Evolutionary conservation across 2,888 invertebrate genomes (phyloP).

Genomic region (Chironomus tentans): DNA sequence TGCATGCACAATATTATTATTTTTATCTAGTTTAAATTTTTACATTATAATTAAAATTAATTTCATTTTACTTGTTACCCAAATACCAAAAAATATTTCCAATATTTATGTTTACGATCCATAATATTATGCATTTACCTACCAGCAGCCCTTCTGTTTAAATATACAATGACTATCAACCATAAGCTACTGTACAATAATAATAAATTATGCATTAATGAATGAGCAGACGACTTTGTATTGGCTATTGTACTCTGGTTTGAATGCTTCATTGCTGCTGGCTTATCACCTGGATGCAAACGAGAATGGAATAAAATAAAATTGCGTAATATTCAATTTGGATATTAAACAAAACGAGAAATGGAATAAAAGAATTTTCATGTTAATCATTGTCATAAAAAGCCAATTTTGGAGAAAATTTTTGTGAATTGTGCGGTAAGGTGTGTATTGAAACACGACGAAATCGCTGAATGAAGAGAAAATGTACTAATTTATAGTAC

Average conservation of each 20-base stretch:
- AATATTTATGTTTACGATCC: neutral
- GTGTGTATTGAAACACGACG: neutral
- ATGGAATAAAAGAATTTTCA: neutral
- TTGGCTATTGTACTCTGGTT: conserved; percentile 39
- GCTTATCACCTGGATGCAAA: conserved; percentile 37
- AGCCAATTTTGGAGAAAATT: neutral
- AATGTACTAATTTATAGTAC: neutral
- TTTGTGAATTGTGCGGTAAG: neutral
- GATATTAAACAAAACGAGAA: neutral
- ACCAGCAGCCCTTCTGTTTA: neutral
- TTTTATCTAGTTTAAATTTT: neutral
- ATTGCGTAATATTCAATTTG: neutral
- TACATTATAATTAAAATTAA: neutral
- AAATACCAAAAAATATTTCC: neutral
- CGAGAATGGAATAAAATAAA: neutral
- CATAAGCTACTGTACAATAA: conserved; percentile 17
- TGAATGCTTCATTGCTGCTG: conserved; percentile 42
- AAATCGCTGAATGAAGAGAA: neutral
- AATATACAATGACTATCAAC: neutral
- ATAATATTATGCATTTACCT: neutral
- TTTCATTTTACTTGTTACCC: neutral
- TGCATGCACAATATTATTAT: neutral
- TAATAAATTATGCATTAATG: neutral
- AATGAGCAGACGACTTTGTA: conserved; percentile 30
- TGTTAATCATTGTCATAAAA: neutral